Conservation (phyloP, 64 coral and sea anemone species). For the Montipora foliosa region DNA sequence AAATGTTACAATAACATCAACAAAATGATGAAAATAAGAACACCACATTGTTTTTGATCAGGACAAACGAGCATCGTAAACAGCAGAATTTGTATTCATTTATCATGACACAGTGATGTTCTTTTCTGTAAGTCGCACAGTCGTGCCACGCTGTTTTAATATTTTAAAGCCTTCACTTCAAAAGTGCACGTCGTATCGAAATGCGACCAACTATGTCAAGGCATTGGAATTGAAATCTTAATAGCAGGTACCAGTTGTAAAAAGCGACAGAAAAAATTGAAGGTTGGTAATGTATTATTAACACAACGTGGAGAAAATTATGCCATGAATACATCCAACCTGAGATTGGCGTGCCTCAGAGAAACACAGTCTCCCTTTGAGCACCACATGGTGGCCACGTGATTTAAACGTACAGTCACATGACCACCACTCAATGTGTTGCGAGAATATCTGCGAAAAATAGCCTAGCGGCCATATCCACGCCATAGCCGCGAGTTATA, state of each 20-base stretch:
- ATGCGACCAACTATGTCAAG: neutral
- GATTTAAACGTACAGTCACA: neutral
- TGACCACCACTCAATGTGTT: too few relatives aligned
- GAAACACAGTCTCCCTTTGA: neutral
- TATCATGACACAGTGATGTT: neutral
- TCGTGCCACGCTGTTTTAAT: slow-evolving; percentile 24
- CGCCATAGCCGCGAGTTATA: too few relatives aligned
- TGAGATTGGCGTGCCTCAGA: neutral
- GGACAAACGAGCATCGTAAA: neutral
- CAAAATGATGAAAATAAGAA: neutral
- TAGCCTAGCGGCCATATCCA: too few relatives aligned
- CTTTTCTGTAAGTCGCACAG: neutral
- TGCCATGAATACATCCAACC: neutral
- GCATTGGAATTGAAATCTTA: neutral
- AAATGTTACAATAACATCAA: neutral
- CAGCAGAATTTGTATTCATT: neutral
- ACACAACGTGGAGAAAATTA: slow-evolving; percentile 21
- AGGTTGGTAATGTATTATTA: slow-evolving; percentile 5
- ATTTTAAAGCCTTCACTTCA: neutral
- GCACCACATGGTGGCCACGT: neutral
- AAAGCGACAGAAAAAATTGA: neutral
- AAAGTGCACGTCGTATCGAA: neutral
- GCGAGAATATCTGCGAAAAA: too few relatives aligned
- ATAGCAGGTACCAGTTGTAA: slow-evolving; percentile 32
- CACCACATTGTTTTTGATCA: neutral